Evolutionary conservation across 2,113 vertebrate genomes (phyloP).

Genomic region (Chaetura pelagica): DNA sequence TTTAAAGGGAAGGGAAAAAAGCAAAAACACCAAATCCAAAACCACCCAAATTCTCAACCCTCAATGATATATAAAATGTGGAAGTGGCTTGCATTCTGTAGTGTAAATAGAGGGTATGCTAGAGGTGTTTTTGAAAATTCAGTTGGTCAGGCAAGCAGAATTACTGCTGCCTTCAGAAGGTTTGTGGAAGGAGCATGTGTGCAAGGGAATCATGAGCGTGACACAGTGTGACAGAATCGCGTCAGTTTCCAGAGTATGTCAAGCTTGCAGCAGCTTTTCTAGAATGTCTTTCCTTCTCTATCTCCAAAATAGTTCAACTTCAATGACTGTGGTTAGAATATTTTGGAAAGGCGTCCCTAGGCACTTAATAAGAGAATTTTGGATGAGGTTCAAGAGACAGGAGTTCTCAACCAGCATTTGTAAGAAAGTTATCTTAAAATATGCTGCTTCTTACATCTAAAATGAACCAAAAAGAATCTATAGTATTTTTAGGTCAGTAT

Average conservation of each 20-base stretch:
- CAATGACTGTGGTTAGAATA: not conserved
- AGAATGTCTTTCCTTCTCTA: not conserved
- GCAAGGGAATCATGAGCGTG: rapidly evolving
- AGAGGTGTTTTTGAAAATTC: not conserved
- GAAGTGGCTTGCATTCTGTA: not conserved
- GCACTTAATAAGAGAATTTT: not conserved
- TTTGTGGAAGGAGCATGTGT: rapidly evolving
- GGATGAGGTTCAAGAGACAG: not conserved
- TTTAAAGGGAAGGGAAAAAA: not conserved
- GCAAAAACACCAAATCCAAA: not conserved
- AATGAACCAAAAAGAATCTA: not conserved
- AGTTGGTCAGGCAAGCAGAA: not conserved
- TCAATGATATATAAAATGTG: not conserved
- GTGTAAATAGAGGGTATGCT: not conserved
- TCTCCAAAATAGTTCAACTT: slow-evolving; percentile 10
- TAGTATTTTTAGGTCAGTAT: not conserved
- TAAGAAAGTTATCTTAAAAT: slow-evolving; percentile 22
- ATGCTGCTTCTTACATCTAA: not conserved
- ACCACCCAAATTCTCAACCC: not conserved
- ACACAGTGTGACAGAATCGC: not conserved
- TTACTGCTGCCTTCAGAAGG: not conserved
- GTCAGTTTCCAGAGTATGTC: not conserved
- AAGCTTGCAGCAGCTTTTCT: not conserved
- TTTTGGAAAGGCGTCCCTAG: slow-evolving; percentile 9
- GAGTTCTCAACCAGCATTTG: not conserved